Evolutionary conservation across 1,140 invertebrate genomes (phyloP).

Genomic region (Pseudomyrmex pallidus): DNA sequence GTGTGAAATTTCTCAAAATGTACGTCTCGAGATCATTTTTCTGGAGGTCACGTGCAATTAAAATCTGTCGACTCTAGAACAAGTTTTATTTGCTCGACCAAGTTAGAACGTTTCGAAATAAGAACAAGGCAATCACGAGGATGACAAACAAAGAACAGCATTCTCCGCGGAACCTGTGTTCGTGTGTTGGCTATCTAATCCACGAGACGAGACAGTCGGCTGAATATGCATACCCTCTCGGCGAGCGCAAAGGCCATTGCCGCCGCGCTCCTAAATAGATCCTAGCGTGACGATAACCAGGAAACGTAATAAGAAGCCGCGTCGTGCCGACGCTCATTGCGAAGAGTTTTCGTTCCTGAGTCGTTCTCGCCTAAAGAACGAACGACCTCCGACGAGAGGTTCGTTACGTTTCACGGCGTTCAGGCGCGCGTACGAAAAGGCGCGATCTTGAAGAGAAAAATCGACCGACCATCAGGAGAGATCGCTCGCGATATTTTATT

Average conservation of each 20-base stretch:
- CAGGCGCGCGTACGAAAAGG: slow-evolving; percentile 50
- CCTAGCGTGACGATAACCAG: slow-evolving; percentile 73
- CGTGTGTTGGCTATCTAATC: slow-evolving; percentile 37
- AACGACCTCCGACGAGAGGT: slow-evolving; percentile 49
- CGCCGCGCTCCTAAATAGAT: slow-evolving; percentile 70
- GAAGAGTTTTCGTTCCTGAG: slow-evolving; percentile 40
- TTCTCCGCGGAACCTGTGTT: slow-evolving; percentile 10
- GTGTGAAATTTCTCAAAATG: too few species aligned
- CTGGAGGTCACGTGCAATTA: too few species aligned
- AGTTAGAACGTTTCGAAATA: background rate
- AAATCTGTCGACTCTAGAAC: too few species aligned
- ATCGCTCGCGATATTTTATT: background rate
- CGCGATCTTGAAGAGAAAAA: slow-evolving; percentile 25
- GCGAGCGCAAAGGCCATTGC: slow-evolving; percentile 43
- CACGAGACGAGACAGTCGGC: slow-evolving; percentile 38
- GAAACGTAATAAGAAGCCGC: slow-evolving; percentile 72
- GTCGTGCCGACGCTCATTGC: slow-evolving; percentile 46
- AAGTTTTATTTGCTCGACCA: background rate
- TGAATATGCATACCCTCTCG: slow-evolving; percentile 15
- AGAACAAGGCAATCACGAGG: background rate
- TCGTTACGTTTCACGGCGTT: slow-evolving; percentile 13
- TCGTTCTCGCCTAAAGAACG: slow-evolving; percentile 58
- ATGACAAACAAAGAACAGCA: slow-evolving; percentile 19
- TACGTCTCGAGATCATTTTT: too few species aligned
- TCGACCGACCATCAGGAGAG: background rate